These are phyloP conservation scores for Polymixis lichenea DNA, from an alignment of 2,888 invertebrate species.

Conservation along the genomic window DNA sequence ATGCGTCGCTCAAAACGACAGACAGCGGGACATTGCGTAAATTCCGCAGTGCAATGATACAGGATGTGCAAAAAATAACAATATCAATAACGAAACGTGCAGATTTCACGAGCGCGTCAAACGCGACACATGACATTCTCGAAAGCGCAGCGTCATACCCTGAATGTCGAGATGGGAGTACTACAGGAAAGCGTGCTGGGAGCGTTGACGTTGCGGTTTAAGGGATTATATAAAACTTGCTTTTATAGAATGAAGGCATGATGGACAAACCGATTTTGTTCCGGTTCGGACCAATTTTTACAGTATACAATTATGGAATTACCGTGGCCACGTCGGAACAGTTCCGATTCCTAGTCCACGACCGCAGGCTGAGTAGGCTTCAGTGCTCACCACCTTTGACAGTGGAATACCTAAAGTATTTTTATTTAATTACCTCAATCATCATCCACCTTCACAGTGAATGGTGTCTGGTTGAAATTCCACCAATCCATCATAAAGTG, in stretches of 20 bases:
- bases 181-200: neutral
- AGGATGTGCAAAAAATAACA: constrained; percentile 67
- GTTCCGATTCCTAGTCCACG: too few relatives aligned
- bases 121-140: constrained; percentile 75
- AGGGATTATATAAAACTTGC: neutral
- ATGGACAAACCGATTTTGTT: neutral
- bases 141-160: constrained; percentile 84
- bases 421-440: too few relatives aligned
- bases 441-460: too few relatives aligned
- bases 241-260: neutral
- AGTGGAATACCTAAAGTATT: too few relatives aligned
- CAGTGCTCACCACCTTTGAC: too few relatives aligned
- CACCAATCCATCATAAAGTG: too few relatives aligned
- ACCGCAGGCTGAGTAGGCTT: too few relatives aligned
- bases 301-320: too few relatives aligned
- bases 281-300: neutral
- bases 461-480: too few relatives aligned
- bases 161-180: constrained; percentile 69
- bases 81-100: constrained; percentile 69
- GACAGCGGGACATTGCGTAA: constrained; percentile 30
- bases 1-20: constrained; percentile 26
- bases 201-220: constrained; percentile 16
- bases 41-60: constrained; percentile 45
- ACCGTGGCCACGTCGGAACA: too few relatives aligned
- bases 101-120: constrained; percentile 80